A percentile compares a stretch with the other conserved stretches of the same genome.
Conservation (phyloP, 2,888 invertebrate species). For the Endomychus coccineus region DNA sequence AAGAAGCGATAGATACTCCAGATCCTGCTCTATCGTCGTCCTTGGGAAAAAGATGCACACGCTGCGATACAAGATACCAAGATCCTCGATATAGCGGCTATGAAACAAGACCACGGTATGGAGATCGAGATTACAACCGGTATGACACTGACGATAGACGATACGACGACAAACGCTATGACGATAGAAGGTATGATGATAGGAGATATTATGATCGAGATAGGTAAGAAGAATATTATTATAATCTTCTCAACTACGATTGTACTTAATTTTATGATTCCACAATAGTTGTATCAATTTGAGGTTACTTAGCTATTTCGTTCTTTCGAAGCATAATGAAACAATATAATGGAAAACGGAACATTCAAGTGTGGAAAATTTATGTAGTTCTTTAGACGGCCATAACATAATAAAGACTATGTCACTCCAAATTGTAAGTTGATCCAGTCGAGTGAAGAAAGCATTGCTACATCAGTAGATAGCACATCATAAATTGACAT, state of each 20-base stretch:
- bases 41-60: conserved; percentile 29
- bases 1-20: conserved; percentile 28
- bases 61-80: conserved; percentile 21
- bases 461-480: too few species aligned
- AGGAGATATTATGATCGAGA: conserved; percentile 11
- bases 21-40: conserved; percentile 20
- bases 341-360: too few species aligned
- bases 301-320: too few species aligned
- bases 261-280: not conserved
- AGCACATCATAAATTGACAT: too few species aligned
- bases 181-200: conserved; percentile 14
- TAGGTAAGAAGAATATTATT: conserved; percentile 12
- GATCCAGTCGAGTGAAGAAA: too few species aligned
- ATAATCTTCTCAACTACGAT: too few species aligned
- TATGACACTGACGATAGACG: conserved; percentile 1
- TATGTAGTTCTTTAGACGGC: too few species aligned
- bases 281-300: too few species aligned
- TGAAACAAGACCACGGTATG: not conserved
- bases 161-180: conserved; percentile 8
- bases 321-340: too few species aligned
- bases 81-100: conserved; percentile 8
- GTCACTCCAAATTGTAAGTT: too few species aligned
- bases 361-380: too few species aligned
- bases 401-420: too few species aligned
- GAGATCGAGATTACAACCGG: not conserved